Base-by-base conservation (phyloP, 2,113 vertebrate species). In the Castor canadensis region DNA sequence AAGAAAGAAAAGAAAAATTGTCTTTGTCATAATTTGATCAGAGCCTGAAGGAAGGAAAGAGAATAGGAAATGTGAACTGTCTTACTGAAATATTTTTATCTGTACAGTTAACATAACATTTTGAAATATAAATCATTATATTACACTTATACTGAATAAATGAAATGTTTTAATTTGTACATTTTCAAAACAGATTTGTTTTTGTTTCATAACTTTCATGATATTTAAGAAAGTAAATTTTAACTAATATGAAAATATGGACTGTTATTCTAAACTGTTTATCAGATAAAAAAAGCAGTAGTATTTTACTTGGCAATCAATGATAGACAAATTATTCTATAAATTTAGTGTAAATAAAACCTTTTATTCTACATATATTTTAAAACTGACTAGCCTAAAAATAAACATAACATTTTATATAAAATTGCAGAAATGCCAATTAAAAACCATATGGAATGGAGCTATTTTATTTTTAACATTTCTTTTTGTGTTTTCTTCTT, bases 401-500 rank as follows among this genome's bases (percentile, higher is more conserved):
- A 86, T 54, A 73, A 6, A 24, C 32, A 28, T 60, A 45, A 75
- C 47, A 52, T 47, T 89, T 94, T 92, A 3, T 91, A 13, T 92
- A 77, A 90, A 83, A 30, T 75, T 87, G 0, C 24, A 91, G 30
- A 83, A 86, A 67, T 71, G 11, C 9, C 24, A 3, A 7, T 22
- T 89, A 83, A 60, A 91, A 92, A 58, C 11, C 52, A 75, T n/a
- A 71, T 85, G 11, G 58, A 64, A 35, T 72, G 32, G 32, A 24
- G 0, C 54, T 49, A 0, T 49, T 87, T 96, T 60, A 47, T 83
- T 52, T 77, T 76, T 80, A 88, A 91, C 40, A 4, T 95, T 86
- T 88, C 19, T 91, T 93, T 92, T 64, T 91, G 32, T 92, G 20
- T 92, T 94, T 56, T 95, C 10, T 94, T 54, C 35, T 91, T 92